Conservation (phyloP, 37 sponge, comb jelly and placozoan species). For the Lycopodina hypogea region DNA sequence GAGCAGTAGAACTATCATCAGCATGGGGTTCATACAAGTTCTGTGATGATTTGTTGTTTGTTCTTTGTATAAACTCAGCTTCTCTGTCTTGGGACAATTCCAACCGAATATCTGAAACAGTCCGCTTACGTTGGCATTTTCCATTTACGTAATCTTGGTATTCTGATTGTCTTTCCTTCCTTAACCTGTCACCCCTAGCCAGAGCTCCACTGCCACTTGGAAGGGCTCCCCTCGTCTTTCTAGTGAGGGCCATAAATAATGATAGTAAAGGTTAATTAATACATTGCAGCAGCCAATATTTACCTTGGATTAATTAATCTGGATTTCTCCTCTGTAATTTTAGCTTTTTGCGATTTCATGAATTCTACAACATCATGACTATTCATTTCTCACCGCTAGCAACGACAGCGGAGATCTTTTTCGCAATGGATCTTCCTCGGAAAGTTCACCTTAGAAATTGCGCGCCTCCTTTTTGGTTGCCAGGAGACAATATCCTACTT, state of each 20-base stretch:
- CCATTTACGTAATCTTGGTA: slow-evolving; percentile 25
- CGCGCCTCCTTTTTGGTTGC: too few relatives aligned
- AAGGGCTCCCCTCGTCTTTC: slow-evolving; percentile 5
- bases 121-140: neutral
- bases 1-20: slow-evolving; percentile 7
- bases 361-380: slow-evolving; percentile 31
- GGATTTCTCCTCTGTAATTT: slow-evolving; percentile 38
- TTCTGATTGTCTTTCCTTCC: slow-evolving; percentile 21
- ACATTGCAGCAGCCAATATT: neutral
- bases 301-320: slow-evolving; percentile 13
- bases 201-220: neutral
- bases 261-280: neutral
- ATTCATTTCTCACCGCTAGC: slow-evolving; percentile 7
- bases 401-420: too few relatives aligned
- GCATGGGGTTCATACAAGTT: neutral
- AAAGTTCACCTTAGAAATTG: too few relatives aligned
- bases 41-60: neutral
- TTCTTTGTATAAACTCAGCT: slow-evolving; percentile 1
- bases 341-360: slow-evolving; percentile 32
- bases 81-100: slow-evolving; percentile 44
- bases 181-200: neutral
- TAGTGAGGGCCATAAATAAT: neutral
- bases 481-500: too few relatives aligned
- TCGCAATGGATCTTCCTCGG: too few relatives aligned
- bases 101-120: slow-evolving; percentile 44